Base-by-base conservation (phyloP, 2,113 vertebrate species). In the Periophthalmodon schlosseri region DNA sequence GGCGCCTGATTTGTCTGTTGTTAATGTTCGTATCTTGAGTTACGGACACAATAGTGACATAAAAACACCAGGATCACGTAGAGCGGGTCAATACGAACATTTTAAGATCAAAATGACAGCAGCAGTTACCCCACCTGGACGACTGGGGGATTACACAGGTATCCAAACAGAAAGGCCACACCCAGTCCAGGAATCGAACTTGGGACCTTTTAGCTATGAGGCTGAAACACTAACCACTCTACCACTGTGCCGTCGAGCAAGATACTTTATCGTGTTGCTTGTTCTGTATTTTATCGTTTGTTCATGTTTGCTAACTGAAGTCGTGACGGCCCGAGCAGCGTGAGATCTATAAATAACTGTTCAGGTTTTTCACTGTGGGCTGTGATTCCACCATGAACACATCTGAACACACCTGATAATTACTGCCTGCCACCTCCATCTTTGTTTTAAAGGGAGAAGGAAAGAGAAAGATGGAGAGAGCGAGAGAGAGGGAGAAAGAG, bases 331-430 rank as follows among this genome's bases (percentile, higher is more conserved):
- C 93, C 85, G 86, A 92, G 92, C 91, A 94, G 93, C 93, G 88
- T 81, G 83, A 85, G 79, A 77, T 90, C 93, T 94, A 95, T 91
- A 95, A 94, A 95, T 95, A 95, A 87, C 81, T 80, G 16, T 79
- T 60, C 83, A 85, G 85, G 88, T 78, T 90, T 92, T 92, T 93
- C 78, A 86, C 80, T 70, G 52, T 46, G 75, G 86, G 81, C 87
- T 86, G 83, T 88, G 88, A 92, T 91, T 92, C 88, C 82, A 80
- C 69, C 82, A 87, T 91, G 79, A 74, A 84, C 87, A 74, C 58
- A 87, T 77, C 82, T 82, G 65, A 90, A 44, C 57, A 23, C 14
- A 24, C 68, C 39, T 69, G 50, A 77, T 69, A 80, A 82, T 86
- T 75, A 84, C 16, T 33, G 39, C 24, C 39, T 70, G 44, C 44